Percentiles rank a stretch among this genome's conserved stretches.
Conservation (phyloP, 1,140 invertebrate genomes). For the Macrocentrus cingulum region DNA sequence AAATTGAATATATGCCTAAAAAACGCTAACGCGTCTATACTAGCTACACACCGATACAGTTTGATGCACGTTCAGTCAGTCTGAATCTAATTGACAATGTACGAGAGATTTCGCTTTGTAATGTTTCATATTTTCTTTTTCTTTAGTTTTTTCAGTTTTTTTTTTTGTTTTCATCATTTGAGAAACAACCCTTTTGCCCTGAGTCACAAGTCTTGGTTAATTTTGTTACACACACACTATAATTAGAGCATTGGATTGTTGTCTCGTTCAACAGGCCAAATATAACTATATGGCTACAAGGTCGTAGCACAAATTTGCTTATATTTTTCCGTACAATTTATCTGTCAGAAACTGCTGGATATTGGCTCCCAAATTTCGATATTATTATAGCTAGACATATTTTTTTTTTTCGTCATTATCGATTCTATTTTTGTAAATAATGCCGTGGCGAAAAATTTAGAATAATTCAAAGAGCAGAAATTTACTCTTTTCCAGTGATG, state of each 20-base stretch:
- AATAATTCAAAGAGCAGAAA: conserved; percentile 29
- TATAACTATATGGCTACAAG: conserved; percentile 35
- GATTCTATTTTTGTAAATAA: no score
- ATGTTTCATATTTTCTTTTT: background rate
- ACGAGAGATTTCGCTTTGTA: conserved; percentile 41
- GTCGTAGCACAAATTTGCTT: conserved; percentile 42
- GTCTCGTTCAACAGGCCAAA: background rate
- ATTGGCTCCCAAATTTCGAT: conserved; percentile 15
- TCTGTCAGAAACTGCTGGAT: conserved; percentile 13
- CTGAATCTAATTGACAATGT: conserved; percentile 62
- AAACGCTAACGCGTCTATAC: conserved; percentile 10
- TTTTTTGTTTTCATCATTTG: conserved; percentile 1
- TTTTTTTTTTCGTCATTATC: conserved; percentile 25
- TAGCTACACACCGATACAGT: conserved; percentile 24
- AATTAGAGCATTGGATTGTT: conserved; percentile 13
- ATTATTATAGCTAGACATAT: background rate
- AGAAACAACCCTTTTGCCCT: conserved; percentile 16
- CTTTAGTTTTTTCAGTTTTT: background rate
- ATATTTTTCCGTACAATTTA: background rate
- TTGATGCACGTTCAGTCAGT: conserved; percentile 49
- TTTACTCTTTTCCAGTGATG: conserved; percentile 27
- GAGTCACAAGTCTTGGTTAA: conserved; percentile 25
- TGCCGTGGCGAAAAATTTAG: conserved; percentile 22
- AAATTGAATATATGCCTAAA: no score
- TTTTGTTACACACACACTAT: background rate